Evolutionary conservation across 2,797 vertebrate genomes (phyloP), one percentile per base, ranked within the genome.

Genomic region (Babyrousa celebensis): DNA sequence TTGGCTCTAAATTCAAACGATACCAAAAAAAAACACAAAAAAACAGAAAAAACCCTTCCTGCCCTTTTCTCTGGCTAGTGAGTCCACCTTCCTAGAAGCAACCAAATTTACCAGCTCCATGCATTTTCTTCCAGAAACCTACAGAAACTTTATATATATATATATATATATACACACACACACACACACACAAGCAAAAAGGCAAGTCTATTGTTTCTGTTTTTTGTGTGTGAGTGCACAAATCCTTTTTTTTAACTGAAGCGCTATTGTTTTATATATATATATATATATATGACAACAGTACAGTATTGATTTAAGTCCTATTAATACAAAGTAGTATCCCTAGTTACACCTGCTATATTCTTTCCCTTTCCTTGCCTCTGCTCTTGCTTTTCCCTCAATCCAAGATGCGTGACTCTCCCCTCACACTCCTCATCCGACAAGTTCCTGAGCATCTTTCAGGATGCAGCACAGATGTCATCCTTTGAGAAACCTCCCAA

Each of bases 171-270:
- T 10, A 48, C 5, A 48, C 9, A 48, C 43, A 48, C 43, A 48
- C 43, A 48, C 43, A 48, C 43, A 48, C 43, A 7, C 43, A 36
- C 1, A 67, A 90, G 32, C 71, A 83, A 91, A 90, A 25, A 82
- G 36, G 60, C 32, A 85, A 63, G 8, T 71, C 63, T 52, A 10
- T 92, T 58, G 21, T 63, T 82, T 62, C 77, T 58, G 6, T 65
- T 29, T 48, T 10, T 43, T 36, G 68, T 48, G 25, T 52, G 71
- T 94, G 80, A 70, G 60, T 14, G 70, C 54, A 91, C 27, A 96
- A 86, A 97, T 96, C 58, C 27, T 72, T 97, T 85, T 91, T 78
- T 78, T 48, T 74, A 65, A 92, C 70, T 80, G 23, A 98, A 72
- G 60, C 86, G 20, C 27, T 89, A 21, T 70, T 58, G 65, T 75